Evolutionary conservation across 2,888 invertebrate genomes (phyloP).

Genomic region (Portevinia maculata): DNA sequence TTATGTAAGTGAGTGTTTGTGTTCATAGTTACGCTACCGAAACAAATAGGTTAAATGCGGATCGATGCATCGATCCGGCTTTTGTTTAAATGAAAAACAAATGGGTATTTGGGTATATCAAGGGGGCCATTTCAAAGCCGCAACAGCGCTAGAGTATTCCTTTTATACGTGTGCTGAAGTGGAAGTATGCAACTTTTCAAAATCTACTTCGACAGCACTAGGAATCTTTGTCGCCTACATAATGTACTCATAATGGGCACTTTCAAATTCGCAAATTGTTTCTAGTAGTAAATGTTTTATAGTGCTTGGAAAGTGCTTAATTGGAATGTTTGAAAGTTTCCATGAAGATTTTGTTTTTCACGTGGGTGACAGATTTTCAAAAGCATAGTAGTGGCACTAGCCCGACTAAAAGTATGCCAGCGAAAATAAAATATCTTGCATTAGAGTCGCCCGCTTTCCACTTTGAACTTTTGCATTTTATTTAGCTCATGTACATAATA

Average conservation of each 20-base stretch:
- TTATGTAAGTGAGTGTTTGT: not conserved
- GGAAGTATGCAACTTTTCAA: not conserved
- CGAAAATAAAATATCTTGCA: too few species aligned
- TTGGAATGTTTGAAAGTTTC: not conserved
- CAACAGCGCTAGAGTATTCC: not conserved
- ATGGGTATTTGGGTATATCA: not conserved
- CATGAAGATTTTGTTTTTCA: too few species aligned
- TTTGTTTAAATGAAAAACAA: not conserved
- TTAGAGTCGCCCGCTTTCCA: too few species aligned
- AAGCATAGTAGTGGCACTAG: too few species aligned
- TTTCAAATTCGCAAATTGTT: constrained; percentile 17
- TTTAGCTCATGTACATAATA: too few species aligned
- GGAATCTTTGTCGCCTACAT: not conserved
- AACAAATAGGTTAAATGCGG: not conserved
- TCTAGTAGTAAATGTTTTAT: constrained; percentile 20
- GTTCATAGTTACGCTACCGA: too few species aligned
- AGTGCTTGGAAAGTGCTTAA: not conserved
- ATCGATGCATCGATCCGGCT: not conserved
- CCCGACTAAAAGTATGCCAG: too few species aligned
- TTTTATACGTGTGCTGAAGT: not conserved
- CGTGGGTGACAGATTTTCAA: too few species aligned
- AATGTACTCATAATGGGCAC: not conserved
- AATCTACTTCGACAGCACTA: not conserved
- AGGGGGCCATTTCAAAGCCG: not conserved
- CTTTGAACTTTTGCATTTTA: too few species aligned